These are phyloP conservation scores for Branchipolynoe longqiensis DNA, from an alignment of 2,888 invertebrate genomes.

Conservation along the genomic window DNA sequence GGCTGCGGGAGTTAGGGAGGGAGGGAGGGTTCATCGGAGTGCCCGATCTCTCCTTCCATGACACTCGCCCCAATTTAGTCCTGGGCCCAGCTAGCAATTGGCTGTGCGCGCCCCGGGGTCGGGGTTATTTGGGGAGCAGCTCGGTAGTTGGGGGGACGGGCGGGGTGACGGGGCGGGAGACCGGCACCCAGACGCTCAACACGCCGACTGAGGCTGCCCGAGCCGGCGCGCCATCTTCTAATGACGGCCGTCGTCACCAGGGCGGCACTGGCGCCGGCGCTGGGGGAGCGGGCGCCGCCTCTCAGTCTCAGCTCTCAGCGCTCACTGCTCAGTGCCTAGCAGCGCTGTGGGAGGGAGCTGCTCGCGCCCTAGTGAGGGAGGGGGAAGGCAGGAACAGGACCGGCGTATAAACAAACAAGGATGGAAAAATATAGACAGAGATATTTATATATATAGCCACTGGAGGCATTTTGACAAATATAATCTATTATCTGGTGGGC, in stretches of 20 bases:
- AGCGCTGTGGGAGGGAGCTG: not conserved
- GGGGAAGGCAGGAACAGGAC: slow-evolving; percentile 4
- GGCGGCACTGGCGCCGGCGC: slow-evolving; percentile 30
- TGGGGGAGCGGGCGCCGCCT: too few species aligned
- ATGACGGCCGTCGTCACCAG: slow-evolving; percentile 39
- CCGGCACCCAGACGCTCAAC: not conserved
- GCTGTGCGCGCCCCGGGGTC: slow-evolving; percentile 25
- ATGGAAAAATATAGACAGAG: too few species aligned
- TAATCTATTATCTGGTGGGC: too few species aligned
- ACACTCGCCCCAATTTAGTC: slow-evolving; percentile 41
- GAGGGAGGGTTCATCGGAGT: slow-evolving; percentile 10
- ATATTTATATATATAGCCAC: too few species aligned
- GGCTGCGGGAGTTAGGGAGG: too few species aligned
- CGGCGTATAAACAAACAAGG: too few species aligned
- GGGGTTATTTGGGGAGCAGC: slow-evolving; percentile 38
- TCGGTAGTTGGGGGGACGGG: not conserved
- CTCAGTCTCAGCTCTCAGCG: too few species aligned
- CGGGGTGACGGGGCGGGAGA: not conserved
- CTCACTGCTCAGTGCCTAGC: not conserved
- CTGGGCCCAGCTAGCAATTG: slow-evolving; percentile 36
- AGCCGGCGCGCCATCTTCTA: not conserved
- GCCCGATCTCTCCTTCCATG: slow-evolving; percentile 15
- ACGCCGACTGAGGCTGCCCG: not conserved
- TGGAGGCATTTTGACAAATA: too few species aligned
- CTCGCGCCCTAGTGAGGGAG: slow-evolving; percentile 7